Evolutionary conservation across 2,797 vertebrate genomes (phyloP).

Genomic region (Xerus rutilus): DNA sequence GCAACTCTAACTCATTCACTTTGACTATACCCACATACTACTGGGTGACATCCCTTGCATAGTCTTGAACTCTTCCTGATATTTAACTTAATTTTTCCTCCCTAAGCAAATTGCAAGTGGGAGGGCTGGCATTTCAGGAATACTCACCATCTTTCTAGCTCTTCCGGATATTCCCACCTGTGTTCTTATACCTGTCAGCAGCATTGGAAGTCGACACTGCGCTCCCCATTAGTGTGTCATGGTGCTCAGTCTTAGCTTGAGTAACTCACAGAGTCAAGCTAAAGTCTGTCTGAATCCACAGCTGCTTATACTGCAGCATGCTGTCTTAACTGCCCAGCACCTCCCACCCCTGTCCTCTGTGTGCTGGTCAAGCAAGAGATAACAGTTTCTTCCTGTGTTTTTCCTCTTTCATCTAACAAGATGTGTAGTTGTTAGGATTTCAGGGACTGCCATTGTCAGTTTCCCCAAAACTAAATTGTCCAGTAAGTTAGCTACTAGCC

Average conservation of each 20-base stretch:
- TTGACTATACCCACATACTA: neutral
- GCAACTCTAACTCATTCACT: neutral
- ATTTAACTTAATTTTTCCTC: neutral
- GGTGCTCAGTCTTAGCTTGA: slow-evolving; percentile 14
- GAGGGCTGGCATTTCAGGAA: slow-evolving; percentile 9
- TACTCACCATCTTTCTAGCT: neutral
- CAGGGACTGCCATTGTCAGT: slow-evolving; percentile 4
- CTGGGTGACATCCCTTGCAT: neutral
- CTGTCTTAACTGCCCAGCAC: neutral
- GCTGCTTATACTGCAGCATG: neutral
- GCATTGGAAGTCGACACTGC: neutral
- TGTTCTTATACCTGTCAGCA: neutral
- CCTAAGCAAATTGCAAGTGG: slow-evolving; percentile 4
- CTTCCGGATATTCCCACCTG: neutral
- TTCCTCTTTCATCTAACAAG: neutral
- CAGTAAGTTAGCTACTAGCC: neutral
- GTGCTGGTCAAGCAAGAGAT: neutral
- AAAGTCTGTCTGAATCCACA: neutral
- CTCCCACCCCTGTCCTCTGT: neutral
- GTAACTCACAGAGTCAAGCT: neutral
- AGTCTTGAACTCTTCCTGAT: neutral
- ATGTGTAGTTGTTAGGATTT: neutral
- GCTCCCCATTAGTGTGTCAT: neutral
- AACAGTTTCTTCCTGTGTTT: neutral
- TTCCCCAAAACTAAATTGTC: neutral